Conservation (phyloP, 1,140 invertebrate genomes). For the Drosophila trapezifrons region DNA sequence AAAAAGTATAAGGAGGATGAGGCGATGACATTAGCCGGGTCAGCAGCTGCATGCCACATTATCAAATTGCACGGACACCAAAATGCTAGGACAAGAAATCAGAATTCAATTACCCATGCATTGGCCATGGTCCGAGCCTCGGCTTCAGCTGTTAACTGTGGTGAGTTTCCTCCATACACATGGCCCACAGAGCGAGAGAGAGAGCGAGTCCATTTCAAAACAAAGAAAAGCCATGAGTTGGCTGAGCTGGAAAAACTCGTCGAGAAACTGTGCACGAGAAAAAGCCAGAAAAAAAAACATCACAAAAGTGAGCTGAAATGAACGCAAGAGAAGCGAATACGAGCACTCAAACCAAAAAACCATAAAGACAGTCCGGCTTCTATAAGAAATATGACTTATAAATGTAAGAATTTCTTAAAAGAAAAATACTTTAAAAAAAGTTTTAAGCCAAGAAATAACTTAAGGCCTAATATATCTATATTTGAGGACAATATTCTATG, state of each 20-base stretch:
- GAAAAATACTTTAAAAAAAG: not conserved
- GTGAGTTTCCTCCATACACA: slow-evolving; percentile 56
- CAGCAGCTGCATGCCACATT: slow-evolving; percentile 66
- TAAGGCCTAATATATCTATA: too few species aligned
- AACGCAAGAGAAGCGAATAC: slow-evolving; percentile 11
- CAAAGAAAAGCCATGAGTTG: slow-evolving; percentile 66
- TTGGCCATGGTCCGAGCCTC: slow-evolving; percentile 22
- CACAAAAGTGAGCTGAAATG: slow-evolving; percentile 11
- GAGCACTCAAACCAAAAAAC: slow-evolving; percentile 8
- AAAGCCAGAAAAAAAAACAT: not conserved
- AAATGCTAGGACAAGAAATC: slow-evolving; percentile 59
- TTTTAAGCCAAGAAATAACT: not conserved
- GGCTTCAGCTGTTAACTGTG: slow-evolving; percentile 55
- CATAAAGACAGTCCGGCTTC: not conserved
- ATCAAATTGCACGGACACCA: slow-evolving; percentile 53
- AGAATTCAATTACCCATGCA: slow-evolving; percentile 73
- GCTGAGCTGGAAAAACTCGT: slow-evolving; percentile 58
- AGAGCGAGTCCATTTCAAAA: slow-evolving; percentile 68
- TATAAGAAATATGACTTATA: not conserved
- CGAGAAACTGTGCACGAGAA: slow-evolving; percentile 28
- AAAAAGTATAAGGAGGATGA: slow-evolving; percentile 5
- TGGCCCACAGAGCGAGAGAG: slow-evolving; percentile 27
- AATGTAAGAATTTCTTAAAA: fast-evolving
- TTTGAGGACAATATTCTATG: not conserved
- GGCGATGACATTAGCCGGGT: slow-evolving; percentile 49